Base-by-base conservation (phyloP, 2,888 invertebrate species). In the Protonemura montana region DNA sequence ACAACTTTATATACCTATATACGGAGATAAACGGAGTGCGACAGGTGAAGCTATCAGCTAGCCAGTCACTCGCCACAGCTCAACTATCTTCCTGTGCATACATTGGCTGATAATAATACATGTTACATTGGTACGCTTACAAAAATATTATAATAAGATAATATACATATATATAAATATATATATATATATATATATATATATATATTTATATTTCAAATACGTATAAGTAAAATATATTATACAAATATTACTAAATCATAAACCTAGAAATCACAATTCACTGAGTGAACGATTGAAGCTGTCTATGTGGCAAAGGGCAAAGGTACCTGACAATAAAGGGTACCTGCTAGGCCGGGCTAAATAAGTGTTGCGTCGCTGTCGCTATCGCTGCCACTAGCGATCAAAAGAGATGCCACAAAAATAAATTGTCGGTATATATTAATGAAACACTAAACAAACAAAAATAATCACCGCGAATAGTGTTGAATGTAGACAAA, bases 31-130 rank as follows among this genome's bases (percentile, higher is more conserved):
- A 21, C 16, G 21, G 59, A 59, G 59, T 59, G 59, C 1, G 59
- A 13, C 21, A 1, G 59, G 59, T 21, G 21, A 59, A 59, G 10
- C 35, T 3, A n/a, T n/a, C n/a, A 7, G 59, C 59, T 59, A 59
- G 59, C 59, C 59, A 13, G 13, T 2, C 59, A 59, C 59, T 59
- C 59, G 21, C 13, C 59, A 41, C 13, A 59, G 59, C 59, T 59
- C 59, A 59, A 59, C 59, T 59, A 59, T 59, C 59, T 59, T 59
- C 59, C 59, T 59, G 59, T 59, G 59, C 59, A 59, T 21, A 59
- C 59, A 59, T 21, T 21, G 59, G 59, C 59, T 59, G 59, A 59
- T 59, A 59, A 59, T 59, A 59, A 59, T 59, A 59, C 59, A 59
- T 59, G 59, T 59, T 59, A 59, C 59, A 59, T 59, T 59, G 59